These are phyloP conservation scores for Lucilia sericata DNA, from an alignment of 1,140 invertebrate species.

Conservation along the genomic window DNA sequence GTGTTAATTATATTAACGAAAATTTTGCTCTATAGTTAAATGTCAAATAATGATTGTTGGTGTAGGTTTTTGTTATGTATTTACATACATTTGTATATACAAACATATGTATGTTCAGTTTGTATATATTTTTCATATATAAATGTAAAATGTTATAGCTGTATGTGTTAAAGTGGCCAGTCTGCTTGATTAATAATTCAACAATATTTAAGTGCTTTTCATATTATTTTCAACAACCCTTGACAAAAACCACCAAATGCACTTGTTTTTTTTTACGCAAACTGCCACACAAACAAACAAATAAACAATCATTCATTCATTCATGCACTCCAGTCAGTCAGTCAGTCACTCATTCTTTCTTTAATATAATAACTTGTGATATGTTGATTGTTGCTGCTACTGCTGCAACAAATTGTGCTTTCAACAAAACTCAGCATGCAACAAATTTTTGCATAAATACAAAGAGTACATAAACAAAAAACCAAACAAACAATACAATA, in stretches of 20 bases:
- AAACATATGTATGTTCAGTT: no score
- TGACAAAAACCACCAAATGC: conserved; percentile 21
- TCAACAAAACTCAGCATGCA: conserved; percentile 15
- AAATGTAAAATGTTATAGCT: not conserved
- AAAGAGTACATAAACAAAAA: not conserved
- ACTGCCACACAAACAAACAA: not conserved
- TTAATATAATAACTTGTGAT: not conserved
- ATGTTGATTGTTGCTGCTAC: not conserved
- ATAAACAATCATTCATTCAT: not conserved
- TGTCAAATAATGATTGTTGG: no score
- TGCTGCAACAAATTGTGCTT: not conserved
- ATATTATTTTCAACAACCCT: conserved; percentile 24
- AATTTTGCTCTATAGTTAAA: not conserved
- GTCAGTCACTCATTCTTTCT: not conserved
- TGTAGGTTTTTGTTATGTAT: no score
- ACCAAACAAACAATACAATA: no score
- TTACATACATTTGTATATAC: no score
- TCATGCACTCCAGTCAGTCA: not conserved
- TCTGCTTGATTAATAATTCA: conserved; percentile 26
- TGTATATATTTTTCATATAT: no score
- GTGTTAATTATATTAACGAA: not conserved
- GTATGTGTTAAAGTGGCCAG: not conserved
- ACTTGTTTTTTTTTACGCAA: conserved; percentile 15
- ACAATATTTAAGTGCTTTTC: conserved; percentile 27
- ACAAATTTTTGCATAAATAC: not conserved